phyloP scores from a whole-genome alignment of 2,113 vertebrate genomes.

The Hystrix cristata region DNA sequence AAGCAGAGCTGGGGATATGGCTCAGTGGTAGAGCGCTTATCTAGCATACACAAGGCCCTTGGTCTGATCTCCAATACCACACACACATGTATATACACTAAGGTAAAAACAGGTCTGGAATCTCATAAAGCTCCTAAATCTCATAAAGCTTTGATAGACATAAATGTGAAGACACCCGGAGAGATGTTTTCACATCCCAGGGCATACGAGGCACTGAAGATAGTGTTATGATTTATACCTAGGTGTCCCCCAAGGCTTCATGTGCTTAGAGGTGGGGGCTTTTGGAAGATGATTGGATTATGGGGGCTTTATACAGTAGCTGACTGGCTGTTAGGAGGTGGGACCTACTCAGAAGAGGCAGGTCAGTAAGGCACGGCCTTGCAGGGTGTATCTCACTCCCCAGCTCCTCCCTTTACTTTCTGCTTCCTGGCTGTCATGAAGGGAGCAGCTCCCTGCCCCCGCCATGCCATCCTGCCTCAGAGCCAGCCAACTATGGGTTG shows the following conservation, averaged over 20 bases:
- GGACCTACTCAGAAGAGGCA: neutral
- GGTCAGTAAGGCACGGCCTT: neutral
- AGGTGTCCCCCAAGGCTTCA: neutral
- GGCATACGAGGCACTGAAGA: neutral
- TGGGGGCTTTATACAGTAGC: neutral
- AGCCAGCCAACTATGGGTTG: neutral
- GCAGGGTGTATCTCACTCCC: neutral
- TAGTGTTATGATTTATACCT: neutral
- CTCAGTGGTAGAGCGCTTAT: neutral
- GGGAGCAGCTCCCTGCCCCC: neutral
- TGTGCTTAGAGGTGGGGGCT: neutral
- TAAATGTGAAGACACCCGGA: neutral
- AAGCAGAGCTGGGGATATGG: neutral
- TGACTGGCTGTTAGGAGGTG: neutral
- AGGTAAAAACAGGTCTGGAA: conserved; percentile 4
- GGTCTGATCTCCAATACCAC: neutral
- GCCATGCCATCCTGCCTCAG: neutral
- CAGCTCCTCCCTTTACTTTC: neutral
- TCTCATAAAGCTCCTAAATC: neutral
- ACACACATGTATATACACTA: neutral
- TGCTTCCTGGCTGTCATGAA: neutral
- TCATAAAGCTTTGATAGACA: neutral
- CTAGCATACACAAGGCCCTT: neutral
- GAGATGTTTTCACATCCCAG: neutral
- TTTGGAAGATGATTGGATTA: neutral